phyloP scores from a whole-genome alignment of 37 sponge, comb jelly and placozoan species.

The Ephydatia muelleri region DNA sequence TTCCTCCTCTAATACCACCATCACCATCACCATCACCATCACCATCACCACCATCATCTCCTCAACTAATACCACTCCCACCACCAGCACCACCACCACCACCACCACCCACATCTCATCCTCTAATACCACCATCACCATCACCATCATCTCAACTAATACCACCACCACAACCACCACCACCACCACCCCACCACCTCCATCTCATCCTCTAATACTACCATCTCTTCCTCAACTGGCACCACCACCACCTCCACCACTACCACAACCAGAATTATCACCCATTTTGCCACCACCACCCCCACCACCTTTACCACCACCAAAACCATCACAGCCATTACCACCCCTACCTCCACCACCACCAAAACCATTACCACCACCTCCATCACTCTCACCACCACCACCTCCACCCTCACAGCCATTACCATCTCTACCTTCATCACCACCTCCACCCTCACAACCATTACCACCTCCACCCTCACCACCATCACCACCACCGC shows the following conservation, averaged over 20 bases:
- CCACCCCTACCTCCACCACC: not conserved
- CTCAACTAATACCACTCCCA: not conserved
- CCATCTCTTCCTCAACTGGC: too few relatives aligned
- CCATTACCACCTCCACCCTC: too few relatives aligned
- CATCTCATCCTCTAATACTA: too few relatives aligned
- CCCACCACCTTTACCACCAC: not conserved
- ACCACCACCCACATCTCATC: not conserved
- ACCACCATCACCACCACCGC: not conserved
- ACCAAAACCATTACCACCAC: not conserved
- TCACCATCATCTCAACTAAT: not conserved
- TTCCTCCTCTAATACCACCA: not conserved
- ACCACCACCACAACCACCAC: not conserved
- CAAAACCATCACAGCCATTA: not conserved
- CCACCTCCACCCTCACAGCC: not conserved
- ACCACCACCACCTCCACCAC: not conserved
- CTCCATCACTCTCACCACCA: not conserved
- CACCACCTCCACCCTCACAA: not conserved
- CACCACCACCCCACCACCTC: not conserved
- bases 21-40: not conserved
- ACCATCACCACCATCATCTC: not conserved
- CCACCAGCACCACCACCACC: not conserved
- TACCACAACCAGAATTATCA: not conserved
- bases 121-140: too few relatives aligned
- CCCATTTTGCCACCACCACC: too few relatives aligned
- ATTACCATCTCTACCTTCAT: not conserved